Percentiles rank a stretch among this genome's conserved stretches.
phyloP scores from a whole-genome alignment of 2,888 invertebrate genomes.

The Glaucopsyche alexis region DNA sequence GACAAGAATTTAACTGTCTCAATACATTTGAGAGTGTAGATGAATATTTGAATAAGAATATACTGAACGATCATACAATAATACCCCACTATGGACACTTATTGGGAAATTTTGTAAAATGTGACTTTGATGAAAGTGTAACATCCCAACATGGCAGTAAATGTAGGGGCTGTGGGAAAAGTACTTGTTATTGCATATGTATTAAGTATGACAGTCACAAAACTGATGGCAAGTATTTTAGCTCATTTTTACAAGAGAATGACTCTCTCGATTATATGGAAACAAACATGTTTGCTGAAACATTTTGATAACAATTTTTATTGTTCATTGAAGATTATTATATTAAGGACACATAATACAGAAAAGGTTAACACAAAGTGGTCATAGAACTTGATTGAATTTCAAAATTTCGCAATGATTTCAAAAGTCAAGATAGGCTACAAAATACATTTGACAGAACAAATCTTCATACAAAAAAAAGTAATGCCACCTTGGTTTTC shows the following conservation, averaged over 20 bases:
- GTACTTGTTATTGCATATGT: slow-evolving; percentile 64
- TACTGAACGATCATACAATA: slow-evolving; percentile 57
- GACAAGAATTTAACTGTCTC: slow-evolving; percentile 88
- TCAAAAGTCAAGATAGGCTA: too few relatives aligned
- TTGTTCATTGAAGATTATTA: not conserved
- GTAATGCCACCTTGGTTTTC: too few relatives aligned
- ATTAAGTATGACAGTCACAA: slow-evolving; percentile 55
- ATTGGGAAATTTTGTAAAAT: slow-evolving; percentile 57
- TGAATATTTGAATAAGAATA: slow-evolving; percentile 83
- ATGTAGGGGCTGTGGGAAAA: slow-evolving; percentile 67
- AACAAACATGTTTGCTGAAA: slow-evolving; percentile 64
- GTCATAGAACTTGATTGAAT: too few relatives aligned
- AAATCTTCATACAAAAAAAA: too few relatives aligned
- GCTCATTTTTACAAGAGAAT: slow-evolving; percentile 54
- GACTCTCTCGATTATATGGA: slow-evolving; percentile 68
- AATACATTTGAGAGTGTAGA: slow-evolving; percentile 84
- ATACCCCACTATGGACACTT: slow-evolving; percentile 44
- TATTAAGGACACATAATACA: too few relatives aligned
- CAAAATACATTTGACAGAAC: too few relatives aligned
- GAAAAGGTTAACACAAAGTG: too few relatives aligned
- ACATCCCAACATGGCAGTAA: slow-evolving; percentile 65
- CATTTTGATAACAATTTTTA: slow-evolving; percentile 36
- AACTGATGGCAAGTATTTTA: slow-evolving; percentile 62
- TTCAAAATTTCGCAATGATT: too few relatives aligned
- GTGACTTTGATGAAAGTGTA: slow-evolving; percentile 65